phyloP scores from a whole-genome alignment of 2,888 invertebrate genomes.

The Eupithecia exiguata region DNA sequence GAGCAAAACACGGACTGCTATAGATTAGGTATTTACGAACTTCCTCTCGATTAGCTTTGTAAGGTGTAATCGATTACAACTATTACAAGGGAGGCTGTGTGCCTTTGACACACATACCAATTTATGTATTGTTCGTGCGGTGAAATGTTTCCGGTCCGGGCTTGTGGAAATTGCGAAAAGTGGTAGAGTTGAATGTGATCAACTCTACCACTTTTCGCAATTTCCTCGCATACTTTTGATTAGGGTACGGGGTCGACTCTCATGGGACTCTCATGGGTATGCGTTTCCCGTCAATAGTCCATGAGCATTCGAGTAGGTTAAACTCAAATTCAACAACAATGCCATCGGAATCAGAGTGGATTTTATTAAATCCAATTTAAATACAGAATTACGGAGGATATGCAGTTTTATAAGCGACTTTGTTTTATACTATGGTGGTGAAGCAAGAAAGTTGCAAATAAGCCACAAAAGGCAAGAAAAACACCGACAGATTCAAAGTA shows the following conservation, averaged over 20 bases:
- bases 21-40: neutral
- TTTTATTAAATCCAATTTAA: neutral
- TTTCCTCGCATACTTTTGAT: constrained; percentile 10
- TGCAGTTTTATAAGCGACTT: too few species aligned
- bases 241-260: neutral
- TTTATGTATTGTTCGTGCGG: constrained; percentile 10
- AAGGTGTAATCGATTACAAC: constrained; percentile 17
- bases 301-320: neutral
- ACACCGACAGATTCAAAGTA: constrained; percentile 10
- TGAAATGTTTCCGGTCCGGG: neutral
- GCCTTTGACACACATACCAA: constrained; percentile 1
- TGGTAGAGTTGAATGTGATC: neutral
- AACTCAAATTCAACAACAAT: neutral
- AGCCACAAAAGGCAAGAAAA: neutral
- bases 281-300: neutral
- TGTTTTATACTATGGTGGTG: too few species aligned
- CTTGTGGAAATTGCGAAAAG: constrained; percentile 9
- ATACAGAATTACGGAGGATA: neutral
- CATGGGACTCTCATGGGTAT: constrained; percentile 4
- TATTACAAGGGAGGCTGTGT: constrained; percentile 3
- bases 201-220: neutral
- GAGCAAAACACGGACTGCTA: neutral
- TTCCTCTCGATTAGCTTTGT: constrained; percentile 23
- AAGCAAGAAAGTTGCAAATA: neutral
- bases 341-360: neutral